Conservation (phyloP, 2,797 vertebrate species). For the Micropoecilia bifurca region DNA sequence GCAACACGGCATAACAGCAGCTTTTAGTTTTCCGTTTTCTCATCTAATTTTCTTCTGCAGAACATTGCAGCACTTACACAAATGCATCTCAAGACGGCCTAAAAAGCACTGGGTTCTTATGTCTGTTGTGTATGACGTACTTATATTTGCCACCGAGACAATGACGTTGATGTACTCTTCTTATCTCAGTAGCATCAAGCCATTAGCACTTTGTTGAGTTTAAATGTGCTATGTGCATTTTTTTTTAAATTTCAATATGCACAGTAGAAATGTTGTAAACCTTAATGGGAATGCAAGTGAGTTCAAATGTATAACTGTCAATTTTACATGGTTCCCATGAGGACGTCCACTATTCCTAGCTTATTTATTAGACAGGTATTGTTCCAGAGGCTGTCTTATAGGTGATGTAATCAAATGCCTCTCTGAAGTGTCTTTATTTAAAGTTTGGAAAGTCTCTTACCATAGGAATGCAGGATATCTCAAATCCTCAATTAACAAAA, state of each 20-base stretch:
- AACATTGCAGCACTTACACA: slow-evolving; percentile 16
- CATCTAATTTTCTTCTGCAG: slow-evolving; percentile 12
- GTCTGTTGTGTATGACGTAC: neutral
- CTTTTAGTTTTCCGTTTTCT: slow-evolving; percentile 3
- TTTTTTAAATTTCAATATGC: neutral
- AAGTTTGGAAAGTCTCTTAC: slow-evolving; percentile 6
- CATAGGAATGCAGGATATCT: slow-evolving; percentile 14
- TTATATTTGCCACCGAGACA: slow-evolving; percentile 2
- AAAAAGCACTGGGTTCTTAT: slow-evolving; percentile 5
- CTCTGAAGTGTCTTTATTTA: slow-evolving; percentile 8
- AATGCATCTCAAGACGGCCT: neutral
- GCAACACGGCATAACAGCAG: slow-evolving; percentile 26
- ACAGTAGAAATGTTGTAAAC: neutral
- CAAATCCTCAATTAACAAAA: slow-evolving; percentile 29
- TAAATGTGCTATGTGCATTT: neutral
- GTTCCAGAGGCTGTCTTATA: neutral
- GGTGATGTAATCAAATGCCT: slow-evolving; percentile 4
- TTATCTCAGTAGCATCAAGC: slow-evolving; percentile 6
- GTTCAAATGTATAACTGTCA: neutral
- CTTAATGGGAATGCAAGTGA: neutral
- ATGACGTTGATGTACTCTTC: neutral
- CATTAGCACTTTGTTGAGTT: neutral
- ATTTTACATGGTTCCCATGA: neutral
- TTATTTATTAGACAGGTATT: neutral
- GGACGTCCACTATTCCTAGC: neutral